Conservation (phyloP, 2,888 invertebrate genomes). For the Tiphia femorata region DNA sequence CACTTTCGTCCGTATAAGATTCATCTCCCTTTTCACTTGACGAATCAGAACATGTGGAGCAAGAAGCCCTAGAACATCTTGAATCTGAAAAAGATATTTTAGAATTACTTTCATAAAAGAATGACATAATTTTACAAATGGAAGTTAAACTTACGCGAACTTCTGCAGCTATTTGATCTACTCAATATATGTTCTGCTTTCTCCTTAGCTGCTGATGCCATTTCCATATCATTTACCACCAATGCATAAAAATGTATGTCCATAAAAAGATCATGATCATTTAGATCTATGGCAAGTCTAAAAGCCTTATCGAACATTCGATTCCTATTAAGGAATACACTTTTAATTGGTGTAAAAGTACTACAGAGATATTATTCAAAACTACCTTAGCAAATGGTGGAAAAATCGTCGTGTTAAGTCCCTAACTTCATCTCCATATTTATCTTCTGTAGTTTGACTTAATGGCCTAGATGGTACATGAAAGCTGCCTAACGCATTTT, state of each 20-base stretch:
- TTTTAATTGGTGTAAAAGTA: slow-evolving; percentile 6
- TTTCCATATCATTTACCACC: slow-evolving; percentile 73
- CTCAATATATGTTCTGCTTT: slow-evolving; percentile 74
- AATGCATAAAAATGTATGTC: slow-evolving; percentile 84
- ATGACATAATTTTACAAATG: not conserved
- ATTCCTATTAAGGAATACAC: slow-evolving; percentile 69
- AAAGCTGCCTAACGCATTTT: slow-evolving; percentile 86
- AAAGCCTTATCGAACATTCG: slow-evolving; percentile 85
- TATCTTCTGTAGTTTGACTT: slow-evolving; percentile 77
- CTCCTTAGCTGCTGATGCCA: slow-evolving; percentile 79
- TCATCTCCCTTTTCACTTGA: slow-evolving; percentile 66
- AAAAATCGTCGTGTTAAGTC: slow-evolving; percentile 90
- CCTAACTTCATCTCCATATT: slow-evolving; percentile 83
- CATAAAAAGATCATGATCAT: slow-evolving; percentile 88
- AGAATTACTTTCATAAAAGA: not conserved
- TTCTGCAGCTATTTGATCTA: slow-evolving; percentile 65
- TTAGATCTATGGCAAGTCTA: slow-evolving; percentile 86
- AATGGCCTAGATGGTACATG: slow-evolving; percentile 79
- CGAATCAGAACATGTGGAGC: slow-evolving; percentile 75
- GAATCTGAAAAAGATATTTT: slow-evolving; percentile 71
- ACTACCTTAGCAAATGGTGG: slow-evolving; percentile 85
- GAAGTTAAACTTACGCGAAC: slow-evolving; percentile 59
- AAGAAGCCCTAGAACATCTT: slow-evolving; percentile 80
- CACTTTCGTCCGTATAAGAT: slow-evolving; percentile 65
- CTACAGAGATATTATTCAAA: not conserved